Evolutionary conservation across 2,888 invertebrate species (phyloP), one percentile per base, ranked within the genome.

Genomic region (Lithodes maja): DNA sequence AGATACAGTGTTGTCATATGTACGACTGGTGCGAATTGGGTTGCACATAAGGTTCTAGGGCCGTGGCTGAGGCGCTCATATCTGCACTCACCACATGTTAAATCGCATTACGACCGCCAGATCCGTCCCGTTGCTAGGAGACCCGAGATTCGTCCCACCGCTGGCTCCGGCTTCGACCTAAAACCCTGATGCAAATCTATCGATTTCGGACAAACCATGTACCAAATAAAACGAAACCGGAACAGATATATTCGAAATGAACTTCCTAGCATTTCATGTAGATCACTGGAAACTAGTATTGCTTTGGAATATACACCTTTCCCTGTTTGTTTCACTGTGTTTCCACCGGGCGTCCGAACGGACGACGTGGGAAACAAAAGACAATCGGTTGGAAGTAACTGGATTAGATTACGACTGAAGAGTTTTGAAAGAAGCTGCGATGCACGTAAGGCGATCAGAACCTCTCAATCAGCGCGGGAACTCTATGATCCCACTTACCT

Each of bases 61-160:
- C 71, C 84, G 69, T n/a, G 87, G 87, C 79, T 84, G 87, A 84
- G 80, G 87, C 85, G 55, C 77, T 89, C 88, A 85, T 89, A 89
- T 89, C 88, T 89, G 88, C 85, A 89, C 88, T 89, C 88, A 89
- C 88, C 88, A 89, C 88, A 89, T 89, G 88, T 85, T 89, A 89
- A 89, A 89, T 89, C 88, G 85, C 85, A 89, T 89, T 89, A 89
- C 85, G 75, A 61, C 80, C 81, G 85, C 85, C 85, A 89, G 88
- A 88, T 85, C 88, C 88, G 75, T 75, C 77, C 80, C 88, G 88
- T 89, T 89, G 88, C 88, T 89, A 89, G 84, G 88, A 89, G 85
- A 89, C 88, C 88, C 68, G 15, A 54, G 61, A 75, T 52, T 61
- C 80, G 88, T 89, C 68, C 88, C 50, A 68, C 50, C 81, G 50